Evolutionary conservation across 2,113 vertebrate genomes (phyloP).

Genomic region (Anseranas semipalmata): DNA sequence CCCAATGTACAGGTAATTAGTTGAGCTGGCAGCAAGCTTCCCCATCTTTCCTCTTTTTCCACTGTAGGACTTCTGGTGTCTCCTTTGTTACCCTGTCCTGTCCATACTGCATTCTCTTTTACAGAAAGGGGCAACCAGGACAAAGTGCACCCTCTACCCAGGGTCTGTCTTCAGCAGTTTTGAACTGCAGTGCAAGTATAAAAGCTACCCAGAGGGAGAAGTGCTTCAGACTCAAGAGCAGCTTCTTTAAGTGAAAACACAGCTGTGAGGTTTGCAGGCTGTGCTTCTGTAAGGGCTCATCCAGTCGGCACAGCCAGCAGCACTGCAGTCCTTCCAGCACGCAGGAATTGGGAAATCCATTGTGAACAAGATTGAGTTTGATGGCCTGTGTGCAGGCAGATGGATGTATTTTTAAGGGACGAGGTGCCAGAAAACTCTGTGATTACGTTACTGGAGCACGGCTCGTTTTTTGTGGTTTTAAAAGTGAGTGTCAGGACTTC

Average conservation of each 20-base stretch:
- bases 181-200: slow-evolving; percentile 34
- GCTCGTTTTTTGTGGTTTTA: slow-evolving; percentile 77
- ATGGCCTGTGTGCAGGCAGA: slow-evolving; percentile 73
- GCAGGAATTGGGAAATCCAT: slow-evolving; percentile 76
- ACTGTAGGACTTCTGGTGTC: neutral
- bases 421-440: slow-evolving; percentile 74
- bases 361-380: slow-evolving; percentile 74
- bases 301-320: slow-evolving; percentile 63
- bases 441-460: slow-evolving; percentile 79
- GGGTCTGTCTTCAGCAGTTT: slow-evolving; percentile 44
- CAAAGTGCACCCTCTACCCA: neutral
- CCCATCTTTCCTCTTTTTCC: slow-evolving; percentile 1
- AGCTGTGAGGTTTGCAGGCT: slow-evolving; percentile 72
- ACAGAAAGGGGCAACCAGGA: neutral
- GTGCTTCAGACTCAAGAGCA: slow-evolving; percentile 49
- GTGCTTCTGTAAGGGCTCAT: slow-evolving; percentile 57
- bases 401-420: slow-evolving; percentile 81
- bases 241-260: slow-evolving; percentile 77
- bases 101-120: neutral
- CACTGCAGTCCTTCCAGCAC: slow-evolving; percentile 66
- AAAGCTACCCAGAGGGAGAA: slow-evolving; percentile 61
- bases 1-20: neutral
- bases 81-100: neutral
- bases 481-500: slow-evolving; percentile 76
- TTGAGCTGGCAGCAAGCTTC: neutral